A percentile compares a stretch with the other conserved stretches of the same genome.
These are phyloP conservation scores for Petrolisthes cinctipes DNA, from an alignment of 2,888 invertebrate species.

Conservation along the genomic window DNA sequence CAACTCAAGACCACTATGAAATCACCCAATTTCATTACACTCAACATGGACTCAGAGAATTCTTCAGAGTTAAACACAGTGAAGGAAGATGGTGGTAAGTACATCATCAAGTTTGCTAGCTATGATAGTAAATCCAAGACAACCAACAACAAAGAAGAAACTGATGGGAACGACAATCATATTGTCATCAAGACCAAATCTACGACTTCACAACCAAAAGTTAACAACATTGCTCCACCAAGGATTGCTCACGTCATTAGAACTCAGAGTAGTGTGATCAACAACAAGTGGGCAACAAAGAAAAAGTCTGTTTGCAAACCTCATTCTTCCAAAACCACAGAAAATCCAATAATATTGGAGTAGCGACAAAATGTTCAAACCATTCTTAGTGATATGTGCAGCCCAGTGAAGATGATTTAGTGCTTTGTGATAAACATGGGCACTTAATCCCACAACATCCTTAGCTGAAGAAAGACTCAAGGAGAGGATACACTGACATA, in stretches of 20 bases:
- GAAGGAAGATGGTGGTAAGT: neutral
- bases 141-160: neutral
- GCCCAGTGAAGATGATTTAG: no score
- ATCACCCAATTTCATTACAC: neutral
- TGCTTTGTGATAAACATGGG: no score
- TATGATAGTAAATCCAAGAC: neutral
- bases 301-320: no score
- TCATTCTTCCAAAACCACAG: no score
- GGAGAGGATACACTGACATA: no score
- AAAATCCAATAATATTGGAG: no score
- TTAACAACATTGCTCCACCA: neutral
- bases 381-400: no score
- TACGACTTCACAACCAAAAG: neutral
- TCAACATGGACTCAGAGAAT: neutral
- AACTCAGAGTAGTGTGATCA: slow-evolving; percentile 5
- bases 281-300: neutral
- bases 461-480: no score
- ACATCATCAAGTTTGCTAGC: slow-evolving; percentile 8
- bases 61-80: neutral
- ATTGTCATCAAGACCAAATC: slow-evolving; percentile 26
- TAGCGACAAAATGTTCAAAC: no score
- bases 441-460: no score
- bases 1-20: neutral
- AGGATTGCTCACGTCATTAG: slow-evolving; percentile 11
- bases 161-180: neutral